Base-by-base conservation (phyloP, 2,797 vertebrate genomes). In the Anomalospiza imberbis region DNA sequence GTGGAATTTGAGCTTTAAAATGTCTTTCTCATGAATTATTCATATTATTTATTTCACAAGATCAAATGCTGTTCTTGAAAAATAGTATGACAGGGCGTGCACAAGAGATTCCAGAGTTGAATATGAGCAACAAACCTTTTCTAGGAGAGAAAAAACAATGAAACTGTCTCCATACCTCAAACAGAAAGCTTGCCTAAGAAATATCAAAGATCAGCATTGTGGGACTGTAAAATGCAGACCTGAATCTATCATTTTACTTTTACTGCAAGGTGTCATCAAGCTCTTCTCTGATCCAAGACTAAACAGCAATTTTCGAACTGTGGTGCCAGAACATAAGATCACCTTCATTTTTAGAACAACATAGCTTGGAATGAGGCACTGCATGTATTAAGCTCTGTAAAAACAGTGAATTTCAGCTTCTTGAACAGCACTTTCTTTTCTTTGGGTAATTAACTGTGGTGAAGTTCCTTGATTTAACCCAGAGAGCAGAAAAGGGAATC, bases 21-120 rank as follows among this genome's bases (percentile, higher is more conserved):
- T 89, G 89, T 65, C 26, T 77, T 87, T 91, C 68, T 95, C 86
- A 34, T 96, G 77, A 95, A 94, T 97, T 97, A 97, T 96, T 96
- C 91, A 97, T 89, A 34, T 38, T 95, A 65, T 95, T 95, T 91
- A 89, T 89, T 91, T 85, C 80, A 62, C 36, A 65, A 88, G 76
- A 95, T 95, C 93, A 93, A 77, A 75, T 91, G 44, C 50, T 79
- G 17, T 12, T 80, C 93, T 83, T 75, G 24, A 72, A 90, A 75
- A 74, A 78, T 47, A 28, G 32, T 65, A 50, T 74, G 85, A 89
- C 74, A 88, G 67, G 57, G 36, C 78, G 5, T 9, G 38, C 7
- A 0, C 81, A 75, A 85, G 88, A 81, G 47, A 93, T 92, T 94
- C 95, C 63, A 25, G 71, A 72, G 62, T 31, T 93, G 55, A 42